Base-by-base conservation (phyloP, 2,888 invertebrate species). In the Andrena praecox region DNA sequence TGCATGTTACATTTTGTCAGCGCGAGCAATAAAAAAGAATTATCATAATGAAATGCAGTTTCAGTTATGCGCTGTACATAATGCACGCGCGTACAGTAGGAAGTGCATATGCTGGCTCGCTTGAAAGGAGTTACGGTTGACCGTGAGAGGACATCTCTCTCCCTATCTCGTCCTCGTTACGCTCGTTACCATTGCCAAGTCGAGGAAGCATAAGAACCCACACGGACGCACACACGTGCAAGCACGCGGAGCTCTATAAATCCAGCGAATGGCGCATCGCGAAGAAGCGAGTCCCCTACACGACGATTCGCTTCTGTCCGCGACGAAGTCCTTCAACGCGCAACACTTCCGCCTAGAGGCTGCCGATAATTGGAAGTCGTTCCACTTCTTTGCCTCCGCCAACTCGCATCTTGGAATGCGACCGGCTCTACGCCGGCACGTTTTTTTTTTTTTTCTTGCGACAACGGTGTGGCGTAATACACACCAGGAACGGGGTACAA, bases 341-440 rank as follows among this genome's bases (percentile, higher is more conserved):
- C 76, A 71, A 68, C 72, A 54, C 73, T 81, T 67, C 62, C 68
- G 66, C 72, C 10, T 31, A 72, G 68, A 72, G 72, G 60, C 68
- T 71, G 75, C 67, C 72, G 81, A 90, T 90, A 90, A 90, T 89
- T 89, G 88, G 78, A 76, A 87, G 87, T 83, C 83, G 85, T 85
- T 86, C 83, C 82, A 86, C 80, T 89, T 90, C 84, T 79, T 79
- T 64, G 48, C 81, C 78, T 81, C 82, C 85, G 85, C 85, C 87
- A 87, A 89, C 84, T 89, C 83, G 80, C 84, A 77, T 84, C 70
- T 72, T 72, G 84, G 78, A 80, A 82, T 76, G 75, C 72, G 70
- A 79, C 72, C 70, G 81, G 56, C 66, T 63, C 72, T 66, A 66
- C 62, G 68, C 54, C 59, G 72, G 35, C 68, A 60, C 59, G 72